Evolutionary conservation across 2,113 vertebrate species (phyloP).

Genomic region (Calyptommatus sinebrachiatus): DNA sequence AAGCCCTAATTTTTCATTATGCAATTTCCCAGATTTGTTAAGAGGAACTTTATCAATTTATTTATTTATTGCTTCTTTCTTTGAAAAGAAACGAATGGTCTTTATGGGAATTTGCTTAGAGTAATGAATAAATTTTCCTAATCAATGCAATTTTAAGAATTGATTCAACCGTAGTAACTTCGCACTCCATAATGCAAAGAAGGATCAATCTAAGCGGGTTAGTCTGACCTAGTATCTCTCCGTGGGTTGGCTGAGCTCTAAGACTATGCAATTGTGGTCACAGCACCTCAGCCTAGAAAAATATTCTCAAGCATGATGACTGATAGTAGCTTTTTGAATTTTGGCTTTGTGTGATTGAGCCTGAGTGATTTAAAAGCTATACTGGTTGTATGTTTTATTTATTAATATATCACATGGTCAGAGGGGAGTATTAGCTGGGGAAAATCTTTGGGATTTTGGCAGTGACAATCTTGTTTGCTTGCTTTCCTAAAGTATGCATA

Average conservation of each 20-base stretch:
- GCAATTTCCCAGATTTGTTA: neutral
- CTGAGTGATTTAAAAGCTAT: neutral
- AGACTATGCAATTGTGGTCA: neutral
- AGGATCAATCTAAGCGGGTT: neutral
- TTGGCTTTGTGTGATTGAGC: neutral
- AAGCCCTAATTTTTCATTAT: no score
- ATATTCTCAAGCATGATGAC: constrained; percentile 10
- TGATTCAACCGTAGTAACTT: neutral
- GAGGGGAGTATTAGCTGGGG: neutral
- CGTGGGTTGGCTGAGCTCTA: neutral
- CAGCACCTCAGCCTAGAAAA: neutral
- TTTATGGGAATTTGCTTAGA: neutral
- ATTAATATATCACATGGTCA: neutral
- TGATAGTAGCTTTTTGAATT: neutral
- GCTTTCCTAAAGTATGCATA: neutral
- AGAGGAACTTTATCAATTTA: neutral
- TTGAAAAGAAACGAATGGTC: neutral
- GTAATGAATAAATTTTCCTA: neutral
- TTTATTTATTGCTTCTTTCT: neutral
- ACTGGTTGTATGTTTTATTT: neutral
- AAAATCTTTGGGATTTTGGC: neutral
- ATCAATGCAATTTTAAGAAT: neutral
- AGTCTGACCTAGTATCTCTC: constrained; percentile 9
- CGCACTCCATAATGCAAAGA: neutral
- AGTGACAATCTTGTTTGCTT: constrained; percentile 11